These are phyloP conservation scores for Leuctra nigra DNA, from an alignment of 2,888 invertebrate genomes.

Conservation along the genomic window DNA sequence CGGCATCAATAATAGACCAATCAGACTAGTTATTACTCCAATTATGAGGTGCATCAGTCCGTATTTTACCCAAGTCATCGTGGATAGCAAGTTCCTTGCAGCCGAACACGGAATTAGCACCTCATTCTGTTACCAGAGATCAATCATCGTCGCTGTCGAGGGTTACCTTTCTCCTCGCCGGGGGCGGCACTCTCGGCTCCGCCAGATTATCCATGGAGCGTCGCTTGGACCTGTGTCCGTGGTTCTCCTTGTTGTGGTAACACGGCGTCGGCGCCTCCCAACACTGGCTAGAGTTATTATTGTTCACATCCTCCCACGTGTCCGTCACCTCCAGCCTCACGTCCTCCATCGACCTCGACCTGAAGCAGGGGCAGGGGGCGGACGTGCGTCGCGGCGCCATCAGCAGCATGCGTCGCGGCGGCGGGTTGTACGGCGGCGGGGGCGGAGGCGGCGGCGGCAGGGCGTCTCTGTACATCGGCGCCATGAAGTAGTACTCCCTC, in stretches of 20 bases:
- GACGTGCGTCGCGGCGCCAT: constrained; percentile 34
- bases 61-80: too few relatives aligned
- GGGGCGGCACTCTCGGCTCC: constrained; percentile 46
- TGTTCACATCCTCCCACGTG: constrained; percentile 57
- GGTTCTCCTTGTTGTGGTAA: constrained; percentile 42
- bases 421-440: constrained; percentile 32
- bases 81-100: too few relatives aligned
- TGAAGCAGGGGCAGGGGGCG: constrained; percentile 35
- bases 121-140: too few relatives aligned
- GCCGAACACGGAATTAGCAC: too few relatives aligned
- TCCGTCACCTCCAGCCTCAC: constrained; percentile 56
- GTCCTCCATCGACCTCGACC: constrained; percentile 67
- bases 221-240: constrained; percentile 40
- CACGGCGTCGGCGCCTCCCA: constrained; percentile 9
- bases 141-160: constrained; percentile 48
- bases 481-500: constrained; percentile 55
- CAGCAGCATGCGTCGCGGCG: constrained; percentile 37
- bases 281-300: constrained; percentile 1
- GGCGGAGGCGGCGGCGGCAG: constrained; percentile 51
- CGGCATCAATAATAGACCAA: too few relatives aligned
- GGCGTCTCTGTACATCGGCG: constrained; percentile 60
- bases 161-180: constrained; percentile 35
- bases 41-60: too few relatives aligned
- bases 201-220: constrained; percentile 65
- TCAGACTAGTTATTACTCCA: too few relatives aligned